Base-by-base conservation (phyloP, 2,888 invertebrate species). In the Bombyx huttoni region DNA sequence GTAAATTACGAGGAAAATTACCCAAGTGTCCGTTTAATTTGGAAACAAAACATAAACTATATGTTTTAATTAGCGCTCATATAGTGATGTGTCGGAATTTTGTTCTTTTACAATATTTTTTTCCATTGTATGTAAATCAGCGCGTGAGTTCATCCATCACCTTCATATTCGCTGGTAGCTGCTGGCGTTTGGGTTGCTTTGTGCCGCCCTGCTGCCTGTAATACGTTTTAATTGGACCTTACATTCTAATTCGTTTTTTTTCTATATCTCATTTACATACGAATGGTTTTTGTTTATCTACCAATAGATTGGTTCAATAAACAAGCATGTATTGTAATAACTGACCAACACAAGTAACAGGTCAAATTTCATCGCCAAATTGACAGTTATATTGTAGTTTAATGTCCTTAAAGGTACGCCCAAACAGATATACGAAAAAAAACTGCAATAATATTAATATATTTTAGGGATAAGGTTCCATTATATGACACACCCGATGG, bases 101-200 rank as follows among this genome's bases (percentile, higher is more conserved):
- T 68, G 61, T 68, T 68, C 73, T 75, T 75, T 80, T 78, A 24
- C 24, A 24, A 24, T 68, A 66, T 67, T 77, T 74, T 61, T 76
- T 75, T 73, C 85, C 83, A 87, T 87, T 87, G 87, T 87, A 86
- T 87, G 86, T 73, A 83, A 87, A 87, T 64, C 65, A 79, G 82
- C 59, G 56, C 65, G 68, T 68, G 75, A 73, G 74, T 78, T 78
- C 79, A 83, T 85, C 83, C 82, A 83, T 85, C 83, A 85, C 81
- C 75, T 24, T 84, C 82, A 86, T 86, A 86, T 86, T 87, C 74
- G 78, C 83, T 73, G 74, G 72, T 74, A 60, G 66, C 73, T 67
- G 74, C 68, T 73, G 62, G 68, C 66, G 65, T 65, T 65, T 64
- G 66, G 65, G 69, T 65, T 64, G 67, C 65, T 58, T 70, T 68